Conservation (phyloP, 2,797 vertebrate species). For the Gobio occitaniae region DNA sequence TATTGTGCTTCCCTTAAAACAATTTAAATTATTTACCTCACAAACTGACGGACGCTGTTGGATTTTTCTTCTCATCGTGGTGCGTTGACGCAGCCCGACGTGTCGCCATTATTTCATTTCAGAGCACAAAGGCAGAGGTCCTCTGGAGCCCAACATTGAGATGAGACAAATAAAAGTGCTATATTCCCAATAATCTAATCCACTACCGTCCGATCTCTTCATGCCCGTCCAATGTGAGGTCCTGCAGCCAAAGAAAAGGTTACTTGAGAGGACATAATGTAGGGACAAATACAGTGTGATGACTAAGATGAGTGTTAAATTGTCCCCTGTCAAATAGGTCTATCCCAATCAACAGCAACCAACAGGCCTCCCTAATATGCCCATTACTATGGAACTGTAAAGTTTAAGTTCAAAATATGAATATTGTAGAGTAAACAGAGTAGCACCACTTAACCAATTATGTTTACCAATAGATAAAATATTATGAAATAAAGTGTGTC, state of each 20-base stretch:
- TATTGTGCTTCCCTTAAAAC: not conserved
- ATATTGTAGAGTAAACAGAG: not conserved
- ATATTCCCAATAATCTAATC: slow-evolving; percentile 72
- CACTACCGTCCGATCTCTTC: slow-evolving; percentile 78
- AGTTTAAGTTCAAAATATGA: not conserved
- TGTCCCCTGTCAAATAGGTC: not conserved
- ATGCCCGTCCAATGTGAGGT: slow-evolving; percentile 62
- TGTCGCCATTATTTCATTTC: slow-evolving; percentile 96
- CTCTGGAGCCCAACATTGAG: slow-evolving; percentile 86
- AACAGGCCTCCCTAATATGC: not conserved
- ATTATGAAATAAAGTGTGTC: not conserved
- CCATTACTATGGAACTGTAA: not conserved
- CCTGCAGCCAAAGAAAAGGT: slow-evolving; percentile 58
- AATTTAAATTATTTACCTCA: slow-evolving; percentile 71
- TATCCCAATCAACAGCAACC: not conserved
- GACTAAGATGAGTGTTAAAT: not conserved
- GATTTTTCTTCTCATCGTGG: slow-evolving; percentile 77
- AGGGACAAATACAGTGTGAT: slow-evolving; percentile 15
- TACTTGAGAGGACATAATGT: slow-evolving; percentile 43
- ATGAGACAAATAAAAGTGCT: slow-evolving; percentile 53
- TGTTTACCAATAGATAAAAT: not conserved
- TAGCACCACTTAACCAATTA: not conserved
- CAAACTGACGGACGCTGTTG: slow-evolving; percentile 67
- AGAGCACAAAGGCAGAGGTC: slow-evolving; percentile 80
- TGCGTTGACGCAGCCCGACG: slow-evolving; percentile 84